A percentile compares a stretch with the other conserved stretches of the same genome.
phyloP scores from a whole-genome alignment of 2,888 invertebrate species.

The Acleris emargana region DNA sequence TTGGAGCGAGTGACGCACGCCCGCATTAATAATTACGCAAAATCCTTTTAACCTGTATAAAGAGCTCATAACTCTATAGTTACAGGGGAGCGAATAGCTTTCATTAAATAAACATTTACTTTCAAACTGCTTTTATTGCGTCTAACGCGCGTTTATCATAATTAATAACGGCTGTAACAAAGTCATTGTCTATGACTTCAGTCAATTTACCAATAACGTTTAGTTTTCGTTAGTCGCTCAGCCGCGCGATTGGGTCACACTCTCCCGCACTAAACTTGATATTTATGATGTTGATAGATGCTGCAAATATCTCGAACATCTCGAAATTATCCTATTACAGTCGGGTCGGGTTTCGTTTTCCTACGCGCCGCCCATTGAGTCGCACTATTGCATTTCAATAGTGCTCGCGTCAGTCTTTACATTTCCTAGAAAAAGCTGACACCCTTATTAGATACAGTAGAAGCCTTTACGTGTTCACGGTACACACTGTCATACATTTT shows the following conservation, averaged over 20 bases:
- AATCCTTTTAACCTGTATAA: constrained; percentile 57
- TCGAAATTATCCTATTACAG: constrained; percentile 10
- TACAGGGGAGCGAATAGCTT: constrained; percentile 52
- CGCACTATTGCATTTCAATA: constrained; percentile 4
- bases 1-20: constrained; percentile 17
- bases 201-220: background rate
- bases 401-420: background rate
- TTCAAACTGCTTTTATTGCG: constrained; percentile 56
- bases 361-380: background rate
- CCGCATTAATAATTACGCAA: constrained; percentile 19
- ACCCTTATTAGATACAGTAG: constrained; percentile 14
- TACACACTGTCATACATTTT: constrained; percentile 14
- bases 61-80: constrained; percentile 45
- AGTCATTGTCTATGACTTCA: constrained; percentile 5
- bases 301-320: constrained; percentile 22
- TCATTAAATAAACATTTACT: constrained; percentile 58
- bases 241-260: background rate
- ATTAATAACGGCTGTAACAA: background rate
- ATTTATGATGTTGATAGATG: constrained; percentile 12
- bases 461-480: constrained; percentile 18
- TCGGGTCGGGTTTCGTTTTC: constrained; percentile 9
- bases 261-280: background rate
- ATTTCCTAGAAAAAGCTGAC: constrained; percentile 7
- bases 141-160: constrained; percentile 37
- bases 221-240: background rate